Base-by-base conservation (phyloP, 2,888 invertebrate genomes). In the Polylopha cassiicola region DNA sequence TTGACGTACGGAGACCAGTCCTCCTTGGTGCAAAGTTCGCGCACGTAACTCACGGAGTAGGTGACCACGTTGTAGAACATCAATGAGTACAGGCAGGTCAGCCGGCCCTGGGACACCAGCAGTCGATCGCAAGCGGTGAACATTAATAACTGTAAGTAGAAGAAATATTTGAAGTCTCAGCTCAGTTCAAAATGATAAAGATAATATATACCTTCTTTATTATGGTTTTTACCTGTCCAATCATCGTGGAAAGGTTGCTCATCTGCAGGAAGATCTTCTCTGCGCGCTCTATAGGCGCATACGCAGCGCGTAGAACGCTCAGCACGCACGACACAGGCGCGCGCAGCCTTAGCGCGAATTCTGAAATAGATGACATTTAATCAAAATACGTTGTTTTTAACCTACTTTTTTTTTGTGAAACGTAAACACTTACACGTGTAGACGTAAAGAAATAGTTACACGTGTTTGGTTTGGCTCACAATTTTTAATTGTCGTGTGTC, bases 41-140 rank as follows among this genome's bases (percentile, higher is more conserved):
- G 89, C 11, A 92, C 89, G 74, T 93, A 93, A 51, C 89, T 88
- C 6, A 92, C 89, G 55, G 92, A 92, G 73, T 93, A 93, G 1
- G 93, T 91, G 47, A 92, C 85, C 4, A 93, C 93, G 70, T 93
- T 93, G 87, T 92, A 93, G 76, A 93, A 93, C 90, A 93, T 91
- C 9, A 93, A 81, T 0, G 92, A 91, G 72, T 93, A 93, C 13
- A 93, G 86, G 24, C 90, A 90, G 1, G 92, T 92, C 22, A 92
- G 85, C 54, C 87, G 72, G 53, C 76, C 87, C 61, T 87, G 86
- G 2, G 86, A 84, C 18, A 89, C 81, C 16, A 93, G 75, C 16
- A 91, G 86, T 13, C 89, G 86, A 59, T 93, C 92, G 61, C 92
- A 92, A 37, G 92, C 87, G 51, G 90, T 89, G 73, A 93, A 90